Conservation (phyloP, 2,888 invertebrate genomes). For the Tetragonula carbonaria region DNA sequence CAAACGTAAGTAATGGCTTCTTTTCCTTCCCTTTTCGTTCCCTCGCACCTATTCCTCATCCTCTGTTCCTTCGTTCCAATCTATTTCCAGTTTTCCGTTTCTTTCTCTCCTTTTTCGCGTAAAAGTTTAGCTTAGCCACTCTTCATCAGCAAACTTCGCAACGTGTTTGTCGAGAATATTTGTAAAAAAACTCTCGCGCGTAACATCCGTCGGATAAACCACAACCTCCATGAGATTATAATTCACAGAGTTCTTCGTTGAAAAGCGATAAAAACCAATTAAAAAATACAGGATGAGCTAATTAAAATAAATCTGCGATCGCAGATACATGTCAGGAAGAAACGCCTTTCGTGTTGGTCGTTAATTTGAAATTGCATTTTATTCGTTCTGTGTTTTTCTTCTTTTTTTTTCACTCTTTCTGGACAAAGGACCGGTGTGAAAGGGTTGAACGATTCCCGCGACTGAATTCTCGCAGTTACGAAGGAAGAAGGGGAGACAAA, state of each 20-base stretch:
- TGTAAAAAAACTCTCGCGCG: background rate
- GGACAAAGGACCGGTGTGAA: background rate
- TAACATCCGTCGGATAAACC: background rate
- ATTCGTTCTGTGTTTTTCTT: background rate
- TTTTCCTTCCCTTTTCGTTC: background rate
- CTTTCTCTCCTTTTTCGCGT: background rate
- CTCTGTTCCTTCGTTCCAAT: background rate
- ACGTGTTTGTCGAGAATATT: background rate
- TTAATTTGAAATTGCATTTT: constrained; percentile 4
- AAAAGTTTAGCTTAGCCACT: background rate
- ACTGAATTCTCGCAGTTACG: background rate
- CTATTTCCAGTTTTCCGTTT: background rate
- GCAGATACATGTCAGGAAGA: background rate
- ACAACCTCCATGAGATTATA: too few species aligned
- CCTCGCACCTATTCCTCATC: background rate
- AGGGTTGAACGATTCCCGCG: constrained; percentile 11
- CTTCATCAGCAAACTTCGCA: background rate
- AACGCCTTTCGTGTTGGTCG: background rate
- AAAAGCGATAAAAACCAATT: background rate
- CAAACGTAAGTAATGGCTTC: constrained; percentile 1
- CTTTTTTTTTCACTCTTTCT: background rate
- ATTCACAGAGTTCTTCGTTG: background rate
- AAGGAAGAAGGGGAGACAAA: background rate
- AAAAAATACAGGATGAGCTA: background rate
- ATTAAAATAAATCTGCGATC: background rate